Conservation (phyloP, 1,140 invertebrate genomes). For the Lutraria rhynchaena region DNA sequence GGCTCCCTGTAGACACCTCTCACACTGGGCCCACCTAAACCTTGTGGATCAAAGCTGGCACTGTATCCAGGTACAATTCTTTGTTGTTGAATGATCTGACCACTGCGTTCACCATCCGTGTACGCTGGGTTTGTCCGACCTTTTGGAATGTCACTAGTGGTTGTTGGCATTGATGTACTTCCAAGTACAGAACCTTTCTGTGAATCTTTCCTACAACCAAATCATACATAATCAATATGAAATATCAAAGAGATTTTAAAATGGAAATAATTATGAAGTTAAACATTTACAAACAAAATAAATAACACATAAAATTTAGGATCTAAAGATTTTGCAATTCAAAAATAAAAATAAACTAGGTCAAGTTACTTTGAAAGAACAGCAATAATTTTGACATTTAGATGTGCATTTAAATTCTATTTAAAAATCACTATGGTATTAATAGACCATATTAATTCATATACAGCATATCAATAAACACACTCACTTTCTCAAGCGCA, state of each 20-base stretch:
- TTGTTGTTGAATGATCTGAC: constrained; percentile 4
- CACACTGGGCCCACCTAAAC: neutral
- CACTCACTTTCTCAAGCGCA: neutral
- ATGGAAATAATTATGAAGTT: too few species aligned
- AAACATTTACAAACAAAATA: too few species aligned
- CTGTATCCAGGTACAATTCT: neutral
- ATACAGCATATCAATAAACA: neutral
- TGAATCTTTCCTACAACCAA: constrained; percentile 7
- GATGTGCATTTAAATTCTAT: too few species aligned
- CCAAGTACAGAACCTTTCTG: neutral
- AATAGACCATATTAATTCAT: neutral
- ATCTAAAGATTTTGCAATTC: too few species aligned
- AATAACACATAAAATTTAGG: too few species aligned
- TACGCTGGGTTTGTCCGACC: neutral
- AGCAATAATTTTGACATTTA: too few species aligned
- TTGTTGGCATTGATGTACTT: neutral
- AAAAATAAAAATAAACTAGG: too few species aligned
- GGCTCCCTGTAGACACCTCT: neutral
- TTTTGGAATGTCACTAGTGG: too few species aligned
- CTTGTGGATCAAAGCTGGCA: constrained; percentile 9
- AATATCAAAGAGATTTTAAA: too few species aligned
- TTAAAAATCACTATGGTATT: neutral
- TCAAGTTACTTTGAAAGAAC: too few species aligned
- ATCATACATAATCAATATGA: neutral
- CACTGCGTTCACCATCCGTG: neutral